These are phyloP conservation scores for Loripinus fragilis DNA, from an alignment of 2,888 invertebrate genomes.

Conservation along the genomic window DNA sequence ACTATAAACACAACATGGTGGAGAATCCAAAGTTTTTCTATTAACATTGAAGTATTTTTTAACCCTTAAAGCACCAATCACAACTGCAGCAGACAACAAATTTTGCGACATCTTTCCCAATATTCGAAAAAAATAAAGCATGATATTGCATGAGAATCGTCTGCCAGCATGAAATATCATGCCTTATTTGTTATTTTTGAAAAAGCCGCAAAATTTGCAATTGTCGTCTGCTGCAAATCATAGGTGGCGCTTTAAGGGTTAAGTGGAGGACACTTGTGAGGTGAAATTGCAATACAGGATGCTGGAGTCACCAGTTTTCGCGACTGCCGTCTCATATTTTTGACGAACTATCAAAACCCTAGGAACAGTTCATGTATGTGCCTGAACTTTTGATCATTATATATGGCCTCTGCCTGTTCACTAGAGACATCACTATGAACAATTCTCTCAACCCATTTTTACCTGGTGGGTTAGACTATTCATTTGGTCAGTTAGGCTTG, in stretches of 20 bases:
- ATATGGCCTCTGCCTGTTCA: not conserved
- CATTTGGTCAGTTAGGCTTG: slow-evolving; percentile 3
- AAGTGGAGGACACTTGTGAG: not conserved
- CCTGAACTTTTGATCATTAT: not conserved
- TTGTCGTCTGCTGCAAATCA: too few species aligned
- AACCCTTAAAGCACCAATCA: too few species aligned
- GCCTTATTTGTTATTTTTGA: too few species aligned
- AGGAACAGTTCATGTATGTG: not conserved
- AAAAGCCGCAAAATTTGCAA: too few species aligned
- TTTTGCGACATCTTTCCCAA: too few species aligned
- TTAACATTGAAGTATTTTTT: not conserved
- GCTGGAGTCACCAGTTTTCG: not conserved
- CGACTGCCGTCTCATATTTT: not conserved
- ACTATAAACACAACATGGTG: not conserved
- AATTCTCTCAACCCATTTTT: not conserved
- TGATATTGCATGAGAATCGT: too few species aligned
- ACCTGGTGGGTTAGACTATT: not conserved
- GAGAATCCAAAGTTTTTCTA: not conserved
- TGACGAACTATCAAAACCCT: not conserved
- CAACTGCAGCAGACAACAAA: too few species aligned
- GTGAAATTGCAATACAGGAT: not conserved
- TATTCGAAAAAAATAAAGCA: too few species aligned
- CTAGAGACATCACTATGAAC: not conserved
- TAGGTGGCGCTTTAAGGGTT: too few species aligned
- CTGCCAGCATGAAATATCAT: too few species aligned